Percentiles rank a stretch among this genome's conserved stretches.
phyloP scores from a whole-genome alignment of 2,113 vertebrate species.

The Rhinopomastus cyanomelas region DNA sequence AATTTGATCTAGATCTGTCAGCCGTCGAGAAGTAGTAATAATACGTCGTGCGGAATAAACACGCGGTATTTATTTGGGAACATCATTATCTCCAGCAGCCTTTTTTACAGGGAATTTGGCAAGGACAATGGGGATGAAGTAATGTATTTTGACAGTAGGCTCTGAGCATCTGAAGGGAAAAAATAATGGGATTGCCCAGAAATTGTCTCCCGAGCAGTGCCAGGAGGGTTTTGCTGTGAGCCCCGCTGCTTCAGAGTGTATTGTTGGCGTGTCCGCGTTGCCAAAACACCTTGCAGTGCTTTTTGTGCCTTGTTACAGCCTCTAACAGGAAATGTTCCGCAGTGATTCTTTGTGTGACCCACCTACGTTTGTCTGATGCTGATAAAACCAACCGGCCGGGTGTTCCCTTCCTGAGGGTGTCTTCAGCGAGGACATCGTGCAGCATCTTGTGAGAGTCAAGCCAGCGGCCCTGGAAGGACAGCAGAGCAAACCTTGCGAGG shows the following conservation, averaged over 20 bases:
- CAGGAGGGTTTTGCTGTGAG: not conserved
- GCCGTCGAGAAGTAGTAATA: not conserved
- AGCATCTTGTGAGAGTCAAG: too few species aligned
- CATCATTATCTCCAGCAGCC: conserved; percentile 6
- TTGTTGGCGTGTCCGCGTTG: not conserved
- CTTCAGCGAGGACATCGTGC: too few species aligned
- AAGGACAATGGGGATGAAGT: conserved; percentile 61
- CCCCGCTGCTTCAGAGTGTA: not conserved
- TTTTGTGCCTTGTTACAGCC: not conserved
- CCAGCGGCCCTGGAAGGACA: not conserved
- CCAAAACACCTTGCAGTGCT: not conserved
- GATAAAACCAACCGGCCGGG: accelerated
- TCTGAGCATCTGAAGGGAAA: conserved; percentile 48
- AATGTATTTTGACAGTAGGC: conserved; percentile 70
- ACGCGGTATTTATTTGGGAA: conserved; percentile 14
- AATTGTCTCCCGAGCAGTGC: not conserved
- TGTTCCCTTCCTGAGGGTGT: accelerated
- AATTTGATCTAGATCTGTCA: not conserved
- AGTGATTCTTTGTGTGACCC: not conserved
- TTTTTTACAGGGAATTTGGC: conserved; percentile 56
- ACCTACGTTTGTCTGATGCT: not conserved
- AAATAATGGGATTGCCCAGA: conserved; percentile 9
- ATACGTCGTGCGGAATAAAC: conserved; percentile 31
- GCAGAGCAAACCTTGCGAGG: not conserved
- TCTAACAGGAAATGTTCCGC: too few species aligned